phyloP scores from a whole-genome alignment of 92 coral and sea anemone genomes.

The Porites divaricata region DNA sequence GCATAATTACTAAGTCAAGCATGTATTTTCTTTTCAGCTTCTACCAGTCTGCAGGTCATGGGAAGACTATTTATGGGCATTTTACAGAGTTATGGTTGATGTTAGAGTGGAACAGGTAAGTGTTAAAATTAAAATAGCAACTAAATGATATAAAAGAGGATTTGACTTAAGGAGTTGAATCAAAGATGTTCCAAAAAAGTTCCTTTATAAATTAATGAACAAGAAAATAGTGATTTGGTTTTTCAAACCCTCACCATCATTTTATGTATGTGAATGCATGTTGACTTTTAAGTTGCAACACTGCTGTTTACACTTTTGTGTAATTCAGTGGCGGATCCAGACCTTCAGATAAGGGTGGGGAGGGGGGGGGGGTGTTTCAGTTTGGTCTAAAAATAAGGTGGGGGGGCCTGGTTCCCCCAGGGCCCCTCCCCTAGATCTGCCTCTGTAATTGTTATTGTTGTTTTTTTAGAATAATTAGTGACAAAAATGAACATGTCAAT shows the following conservation, averaged over 20 bases:
- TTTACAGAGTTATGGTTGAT: conserved; percentile 94
- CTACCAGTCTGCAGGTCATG: conserved; percentile 96
- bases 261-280: neutral
- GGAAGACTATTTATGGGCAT: conserved; percentile 99
- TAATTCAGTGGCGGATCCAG: no score
- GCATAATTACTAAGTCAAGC: neutral
- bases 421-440: no score
- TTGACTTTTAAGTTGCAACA: neutral
- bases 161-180: neutral
- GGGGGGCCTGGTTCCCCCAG: no score
- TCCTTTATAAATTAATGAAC: no score
- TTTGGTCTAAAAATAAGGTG: no score
- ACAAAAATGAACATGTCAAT: no score
- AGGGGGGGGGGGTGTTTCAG: no score
- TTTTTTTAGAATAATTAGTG: no score
- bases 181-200: neutral
- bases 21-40: conserved; percentile 54
- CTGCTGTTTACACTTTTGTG: neutral
- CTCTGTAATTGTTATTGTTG: neutral
- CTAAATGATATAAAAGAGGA: neutral
- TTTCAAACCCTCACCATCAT: no score
- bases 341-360: no score
- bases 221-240: no score
- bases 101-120: conserved; percentile 97
- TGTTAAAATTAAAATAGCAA: neutral